Conservation (phyloP, 2,797 vertebrate genomes). For the Falco biarmicus region DNA sequence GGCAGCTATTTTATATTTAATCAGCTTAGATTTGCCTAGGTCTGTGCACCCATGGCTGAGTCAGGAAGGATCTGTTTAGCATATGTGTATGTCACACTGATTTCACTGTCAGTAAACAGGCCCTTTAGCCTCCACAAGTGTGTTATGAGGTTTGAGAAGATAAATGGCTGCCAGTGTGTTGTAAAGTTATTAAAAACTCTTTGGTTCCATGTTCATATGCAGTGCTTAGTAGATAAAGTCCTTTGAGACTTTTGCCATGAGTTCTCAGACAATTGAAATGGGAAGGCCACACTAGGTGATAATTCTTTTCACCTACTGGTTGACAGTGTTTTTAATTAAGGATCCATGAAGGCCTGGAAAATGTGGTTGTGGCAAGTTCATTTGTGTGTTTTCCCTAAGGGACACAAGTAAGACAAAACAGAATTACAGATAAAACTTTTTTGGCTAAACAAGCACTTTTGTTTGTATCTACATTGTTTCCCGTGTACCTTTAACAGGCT, state of each 20-base stretch:
- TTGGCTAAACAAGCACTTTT: background rate
- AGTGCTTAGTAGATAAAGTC: background rate
- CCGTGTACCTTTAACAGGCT: background rate
- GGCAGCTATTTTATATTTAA: background rate
- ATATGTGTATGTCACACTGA: background rate
- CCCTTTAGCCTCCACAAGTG: background rate
- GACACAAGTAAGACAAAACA: background rate
- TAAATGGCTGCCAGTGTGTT: background rate
- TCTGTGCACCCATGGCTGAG: background rate
- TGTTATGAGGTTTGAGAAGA: background rate
- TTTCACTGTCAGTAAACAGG: background rate
- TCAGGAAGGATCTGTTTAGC: background rate
- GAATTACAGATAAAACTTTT: background rate
- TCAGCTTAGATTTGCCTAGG: background rate
- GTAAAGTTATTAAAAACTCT: background rate
- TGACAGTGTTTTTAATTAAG: background rate
- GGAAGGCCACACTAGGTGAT: background rate
- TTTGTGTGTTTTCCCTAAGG: background rate
- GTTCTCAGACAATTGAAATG: background rate
- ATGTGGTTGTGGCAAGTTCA: background rate
- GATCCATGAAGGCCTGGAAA: background rate
- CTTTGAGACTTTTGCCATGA: rapidly evolving
- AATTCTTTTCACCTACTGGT: background rate
- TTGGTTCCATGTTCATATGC: background rate
- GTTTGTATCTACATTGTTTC: background rate